Evolutionary conservation across 2,888 invertebrate species (phyloP).

Genomic region (Idaea dimidiata): DNA sequence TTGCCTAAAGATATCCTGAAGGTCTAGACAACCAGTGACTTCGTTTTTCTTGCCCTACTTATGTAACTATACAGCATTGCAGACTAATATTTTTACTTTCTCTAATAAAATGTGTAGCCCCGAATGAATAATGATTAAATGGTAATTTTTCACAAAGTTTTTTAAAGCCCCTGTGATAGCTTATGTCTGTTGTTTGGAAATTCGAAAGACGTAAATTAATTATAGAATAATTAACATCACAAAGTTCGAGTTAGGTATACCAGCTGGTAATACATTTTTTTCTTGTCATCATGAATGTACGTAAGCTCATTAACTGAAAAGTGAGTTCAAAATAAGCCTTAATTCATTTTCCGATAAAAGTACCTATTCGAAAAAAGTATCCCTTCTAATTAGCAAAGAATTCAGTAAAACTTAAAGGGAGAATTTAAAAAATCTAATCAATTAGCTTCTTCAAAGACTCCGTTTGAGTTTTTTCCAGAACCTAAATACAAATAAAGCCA

Average conservation of each 20-base stretch:
- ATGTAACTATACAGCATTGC: slow-evolving; percentile 72
- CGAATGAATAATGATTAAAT: neutral
- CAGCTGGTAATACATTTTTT: neutral
- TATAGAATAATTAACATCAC: neutral
- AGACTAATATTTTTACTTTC: slow-evolving; percentile 38
- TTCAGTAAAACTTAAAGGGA: too few relatives aligned
- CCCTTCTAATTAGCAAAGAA: too few relatives aligned
- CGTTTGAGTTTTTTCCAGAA: neutral
- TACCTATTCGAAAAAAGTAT: too few relatives aligned
- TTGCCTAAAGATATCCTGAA: slow-evolving; percentile 8
- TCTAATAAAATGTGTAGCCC: neutral
- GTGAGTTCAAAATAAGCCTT: too few relatives aligned
- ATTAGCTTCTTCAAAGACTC: neutral
- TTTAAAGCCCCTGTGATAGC: neutral
- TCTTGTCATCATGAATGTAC: neutral
- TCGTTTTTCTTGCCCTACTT: slow-evolving; percentile 39
- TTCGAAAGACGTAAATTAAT: neutral
- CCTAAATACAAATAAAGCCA: neutral
- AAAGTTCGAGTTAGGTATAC: neutral
- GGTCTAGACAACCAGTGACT: slow-evolving; percentile 25
- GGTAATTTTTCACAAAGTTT: slow-evolving; percentile 7
- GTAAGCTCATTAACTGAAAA: too few relatives aligned
- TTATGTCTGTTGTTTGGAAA: neutral
- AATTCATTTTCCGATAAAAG: too few relatives aligned
- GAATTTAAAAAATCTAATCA: too few relatives aligned